phyloP scores from a whole-genome alignment of 2,113 vertebrate genomes.

The Daphoenositta chrysoptera region DNA sequence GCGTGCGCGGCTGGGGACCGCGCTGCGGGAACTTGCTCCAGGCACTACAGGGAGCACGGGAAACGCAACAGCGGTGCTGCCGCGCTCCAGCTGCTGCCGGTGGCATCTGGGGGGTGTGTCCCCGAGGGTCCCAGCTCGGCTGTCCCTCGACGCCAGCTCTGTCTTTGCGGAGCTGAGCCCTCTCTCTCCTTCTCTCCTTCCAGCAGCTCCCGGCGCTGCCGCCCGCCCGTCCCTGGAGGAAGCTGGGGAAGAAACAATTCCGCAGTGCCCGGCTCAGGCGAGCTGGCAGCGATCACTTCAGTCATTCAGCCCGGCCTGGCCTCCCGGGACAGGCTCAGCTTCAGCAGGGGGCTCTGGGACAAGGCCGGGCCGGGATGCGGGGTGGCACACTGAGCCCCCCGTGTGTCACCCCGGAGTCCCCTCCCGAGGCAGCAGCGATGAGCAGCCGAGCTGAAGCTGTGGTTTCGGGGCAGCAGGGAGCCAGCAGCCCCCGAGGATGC shows the following conservation, averaged over 20 bases:
- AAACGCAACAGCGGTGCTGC: not conserved
- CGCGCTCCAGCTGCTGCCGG: not conserved
- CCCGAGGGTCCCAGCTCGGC: not conserved
- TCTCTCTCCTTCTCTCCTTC: not conserved
- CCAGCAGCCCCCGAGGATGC: not conserved
- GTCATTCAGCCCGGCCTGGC: not conserved
- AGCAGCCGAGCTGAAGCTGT: not conserved
- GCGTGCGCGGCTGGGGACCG: not conserved
- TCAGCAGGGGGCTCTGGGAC: not conserved
- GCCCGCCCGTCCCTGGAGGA: not conserved
- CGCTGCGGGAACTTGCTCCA: not conserved
- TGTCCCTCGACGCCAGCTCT: not conserved
- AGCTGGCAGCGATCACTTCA: not conserved
- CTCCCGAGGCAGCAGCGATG: not conserved
- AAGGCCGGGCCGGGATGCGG: not conserved
- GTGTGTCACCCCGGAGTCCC: not conserved
- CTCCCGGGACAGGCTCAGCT: not conserved
- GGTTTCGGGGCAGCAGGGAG: not conserved
- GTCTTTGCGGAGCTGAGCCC: not conserved
- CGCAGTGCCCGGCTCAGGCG: not conserved
- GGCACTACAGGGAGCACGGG: not conserved
- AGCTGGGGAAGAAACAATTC: not conserved
- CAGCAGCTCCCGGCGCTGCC: not conserved
- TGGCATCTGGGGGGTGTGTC: rapidly evolving
- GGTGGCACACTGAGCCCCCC: not conserved